These are phyloP conservation scores for Monarcha castaneiventris DNA, from an alignment of 2,113 vertebrate species.

Conservation along the genomic window DNA sequence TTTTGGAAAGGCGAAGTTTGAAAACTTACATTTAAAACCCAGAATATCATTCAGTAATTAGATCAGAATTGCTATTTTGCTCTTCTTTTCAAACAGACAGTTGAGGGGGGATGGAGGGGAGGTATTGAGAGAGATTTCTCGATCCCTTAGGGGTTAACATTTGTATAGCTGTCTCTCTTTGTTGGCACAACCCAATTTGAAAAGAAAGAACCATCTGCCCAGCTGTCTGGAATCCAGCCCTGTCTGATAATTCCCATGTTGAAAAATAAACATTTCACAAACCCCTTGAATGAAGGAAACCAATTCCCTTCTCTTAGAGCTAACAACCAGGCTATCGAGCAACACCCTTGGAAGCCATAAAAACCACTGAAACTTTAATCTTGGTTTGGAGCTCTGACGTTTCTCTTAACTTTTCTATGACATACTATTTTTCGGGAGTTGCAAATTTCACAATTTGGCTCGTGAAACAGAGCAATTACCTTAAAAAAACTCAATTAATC, in stretches of 20 bases:
- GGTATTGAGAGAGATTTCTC: background rate
- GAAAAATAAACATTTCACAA: constrained; percentile 42
- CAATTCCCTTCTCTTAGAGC: background rate
- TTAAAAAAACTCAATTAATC: background rate
- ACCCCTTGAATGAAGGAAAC: background rate
- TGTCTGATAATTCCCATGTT: constrained; percentile 34
- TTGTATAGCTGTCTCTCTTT: constrained; percentile 57
- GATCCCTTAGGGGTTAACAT: constrained; percentile 55
- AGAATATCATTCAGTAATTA: background rate
- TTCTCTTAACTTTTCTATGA: background rate
- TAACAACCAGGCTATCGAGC: background rate
- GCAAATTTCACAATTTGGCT: background rate
- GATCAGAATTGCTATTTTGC: background rate
- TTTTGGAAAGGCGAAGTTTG: background rate
- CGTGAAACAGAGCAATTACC: background rate
- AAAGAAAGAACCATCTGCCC: constrained; percentile 70
- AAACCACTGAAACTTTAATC: background rate
- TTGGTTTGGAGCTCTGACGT: background rate
- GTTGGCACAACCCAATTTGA: constrained; percentile 57
- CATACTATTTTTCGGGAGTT: background rate
- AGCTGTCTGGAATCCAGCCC: constrained; percentile 56
- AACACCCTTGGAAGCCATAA: background rate
- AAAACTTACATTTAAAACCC: background rate
- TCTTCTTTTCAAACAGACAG: background rate
- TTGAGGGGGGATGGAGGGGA: background rate